These are phyloP conservation scores for Hypotaenidia philippensis DNA, from an alignment of 2,797 vertebrate species.

Conservation along the genomic window DNA sequence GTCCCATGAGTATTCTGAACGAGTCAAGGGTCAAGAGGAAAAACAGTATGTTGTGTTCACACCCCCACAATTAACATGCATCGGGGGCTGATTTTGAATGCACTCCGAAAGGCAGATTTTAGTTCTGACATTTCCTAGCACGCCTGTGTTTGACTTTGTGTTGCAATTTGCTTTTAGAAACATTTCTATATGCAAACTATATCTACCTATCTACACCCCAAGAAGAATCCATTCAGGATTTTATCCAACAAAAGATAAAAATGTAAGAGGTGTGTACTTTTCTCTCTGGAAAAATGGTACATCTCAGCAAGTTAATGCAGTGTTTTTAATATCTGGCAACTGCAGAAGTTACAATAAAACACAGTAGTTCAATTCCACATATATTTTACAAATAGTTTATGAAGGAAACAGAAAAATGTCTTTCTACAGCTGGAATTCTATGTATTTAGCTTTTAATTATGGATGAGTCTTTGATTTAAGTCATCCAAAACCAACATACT, in stretches of 20 bases:
- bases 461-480: background rate
- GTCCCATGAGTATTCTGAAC: background rate
- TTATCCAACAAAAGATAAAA: background rate
- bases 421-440: background rate
- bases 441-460: slow-evolving; percentile 9
- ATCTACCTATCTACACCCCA: background rate
- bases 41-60: background rate
- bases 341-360: background rate
- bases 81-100: background rate
- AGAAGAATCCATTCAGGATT: background rate
- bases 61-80: background rate
- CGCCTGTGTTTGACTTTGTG: background rate
- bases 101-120: background rate
- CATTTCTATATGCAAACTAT: background rate
- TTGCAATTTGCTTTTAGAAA: background rate
- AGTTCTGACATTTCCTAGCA: background rate
- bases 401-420: background rate
- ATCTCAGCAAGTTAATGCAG: background rate
- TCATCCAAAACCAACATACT: background rate
- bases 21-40: background rate
- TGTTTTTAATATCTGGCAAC: background rate
- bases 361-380: background rate
- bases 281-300: background rate
- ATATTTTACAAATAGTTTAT: background rate
- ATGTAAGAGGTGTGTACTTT: background rate